Evolutionary conservation across 2,113 vertebrate genomes (phyloP).

Genomic region (Hippotragus niger): DNA sequence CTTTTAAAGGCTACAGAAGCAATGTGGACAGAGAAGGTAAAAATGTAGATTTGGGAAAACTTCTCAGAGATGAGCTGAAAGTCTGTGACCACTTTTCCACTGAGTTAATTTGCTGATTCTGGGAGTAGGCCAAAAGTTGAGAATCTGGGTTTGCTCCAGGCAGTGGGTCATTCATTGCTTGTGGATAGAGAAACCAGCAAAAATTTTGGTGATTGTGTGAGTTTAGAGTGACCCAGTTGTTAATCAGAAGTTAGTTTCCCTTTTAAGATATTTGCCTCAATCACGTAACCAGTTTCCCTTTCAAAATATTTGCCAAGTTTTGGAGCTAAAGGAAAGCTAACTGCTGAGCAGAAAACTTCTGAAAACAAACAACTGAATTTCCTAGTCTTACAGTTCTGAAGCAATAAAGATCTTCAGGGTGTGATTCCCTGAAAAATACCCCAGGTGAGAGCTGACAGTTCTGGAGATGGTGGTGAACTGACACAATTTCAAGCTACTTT

Average conservation of each 20-base stretch:
- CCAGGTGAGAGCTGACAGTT: neutral
- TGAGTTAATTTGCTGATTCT: neutral
- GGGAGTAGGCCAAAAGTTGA: neutral
- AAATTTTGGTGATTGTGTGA: neutral
- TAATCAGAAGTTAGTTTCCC: neutral
- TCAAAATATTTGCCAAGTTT: neutral
- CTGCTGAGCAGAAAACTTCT: neutral
- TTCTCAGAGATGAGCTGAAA: neutral
- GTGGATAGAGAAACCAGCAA: neutral
- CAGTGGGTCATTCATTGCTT: neutral
- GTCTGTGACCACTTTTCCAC: neutral
- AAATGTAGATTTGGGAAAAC: neutral
- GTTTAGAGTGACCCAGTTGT: neutral
- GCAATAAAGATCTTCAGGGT: neutral
- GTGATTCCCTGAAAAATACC: neutral
- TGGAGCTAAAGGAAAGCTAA: neutral
- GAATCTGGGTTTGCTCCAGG: neutral
- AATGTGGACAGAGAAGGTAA: neutral
- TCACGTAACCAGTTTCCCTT: neutral
- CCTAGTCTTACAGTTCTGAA: neutral
- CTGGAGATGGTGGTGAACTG: neutral
- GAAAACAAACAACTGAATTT: neutral
- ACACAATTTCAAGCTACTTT: neutral
- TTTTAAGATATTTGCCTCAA: neutral
- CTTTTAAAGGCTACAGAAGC: neutral